Conservation (phyloP, 2,113 vertebrate species). For the Thunnus maccoyii region DNA sequence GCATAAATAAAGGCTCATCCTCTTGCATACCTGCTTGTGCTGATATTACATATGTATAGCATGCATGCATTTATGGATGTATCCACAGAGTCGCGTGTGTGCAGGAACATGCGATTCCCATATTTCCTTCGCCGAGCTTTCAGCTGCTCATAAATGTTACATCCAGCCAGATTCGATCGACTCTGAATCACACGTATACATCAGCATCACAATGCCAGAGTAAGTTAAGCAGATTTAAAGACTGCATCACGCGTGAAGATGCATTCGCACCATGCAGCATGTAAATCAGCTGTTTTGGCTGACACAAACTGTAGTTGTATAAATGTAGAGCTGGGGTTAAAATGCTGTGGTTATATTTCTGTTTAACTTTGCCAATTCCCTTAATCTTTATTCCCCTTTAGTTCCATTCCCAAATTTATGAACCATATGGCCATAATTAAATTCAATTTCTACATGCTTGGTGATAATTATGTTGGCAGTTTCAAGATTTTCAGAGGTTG, state of each 20-base stretch:
- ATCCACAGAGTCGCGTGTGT: constrained; percentile 13
- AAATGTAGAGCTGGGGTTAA: constrained; percentile 4
- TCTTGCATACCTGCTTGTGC: constrained; percentile 15
- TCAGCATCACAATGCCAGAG: constrained; percentile 30
- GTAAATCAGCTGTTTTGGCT: constrained; percentile 36
- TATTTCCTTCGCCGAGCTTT: constrained; percentile 34
- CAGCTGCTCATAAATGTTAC: constrained; percentile 61
- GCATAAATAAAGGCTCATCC: constrained; percentile 26
- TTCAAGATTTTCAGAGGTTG: constrained; percentile 45
- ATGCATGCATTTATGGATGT: constrained; percentile 47
- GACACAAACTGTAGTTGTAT: constrained; percentile 14
- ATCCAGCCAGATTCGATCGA: constrained; percentile 46
- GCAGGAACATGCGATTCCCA: constrained; percentile 46
- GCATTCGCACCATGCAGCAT: constrained; percentile 8
- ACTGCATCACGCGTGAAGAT: constrained; percentile 26
- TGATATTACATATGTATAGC: constrained; percentile 27
- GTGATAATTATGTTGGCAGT: constrained; percentile 14
- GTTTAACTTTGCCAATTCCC: constrained; percentile 2
- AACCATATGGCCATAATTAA: constrained; percentile 37
- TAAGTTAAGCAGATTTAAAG: constrained; percentile 46
- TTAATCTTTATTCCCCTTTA: constrained; percentile 29
- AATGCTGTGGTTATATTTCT: not conserved
- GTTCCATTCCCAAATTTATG: constrained; percentile 12
- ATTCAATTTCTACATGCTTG: constrained; percentile 18
- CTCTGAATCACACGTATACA: constrained; percentile 19